Evolutionary conservation across 2,888 invertebrate species (phyloP).

Genomic region (Acanthosepion lycidas): DNA sequence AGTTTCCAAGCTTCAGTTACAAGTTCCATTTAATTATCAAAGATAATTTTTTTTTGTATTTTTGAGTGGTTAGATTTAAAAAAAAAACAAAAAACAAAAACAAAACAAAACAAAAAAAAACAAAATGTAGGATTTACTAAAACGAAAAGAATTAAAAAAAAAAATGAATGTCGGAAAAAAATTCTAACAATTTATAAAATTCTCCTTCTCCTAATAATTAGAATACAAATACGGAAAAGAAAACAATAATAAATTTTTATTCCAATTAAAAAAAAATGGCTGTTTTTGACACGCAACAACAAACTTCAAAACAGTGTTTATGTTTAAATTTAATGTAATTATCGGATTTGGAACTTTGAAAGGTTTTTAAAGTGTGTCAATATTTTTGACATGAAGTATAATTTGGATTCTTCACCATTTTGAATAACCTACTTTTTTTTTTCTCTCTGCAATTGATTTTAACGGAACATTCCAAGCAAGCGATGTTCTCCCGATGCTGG

Average conservation of each 20-base stretch:
- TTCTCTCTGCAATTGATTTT: neutral
- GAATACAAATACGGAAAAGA: neutral
- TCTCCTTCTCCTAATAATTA: no score
- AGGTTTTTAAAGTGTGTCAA: neutral
- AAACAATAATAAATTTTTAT: neutral
- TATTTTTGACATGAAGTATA: neutral
- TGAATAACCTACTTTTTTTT: neutral
- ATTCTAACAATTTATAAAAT: no score
- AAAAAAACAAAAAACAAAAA: no score
- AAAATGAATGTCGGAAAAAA: no score
- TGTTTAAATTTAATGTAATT: slow-evolving; percentile 5
- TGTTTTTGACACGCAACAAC: slow-evolving; percentile 33
- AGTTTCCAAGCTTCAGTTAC: neutral
- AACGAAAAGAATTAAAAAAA: no score
- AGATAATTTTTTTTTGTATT: neutral
- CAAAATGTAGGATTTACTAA: neutral
- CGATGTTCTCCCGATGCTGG: neutral
- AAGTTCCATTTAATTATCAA: neutral
- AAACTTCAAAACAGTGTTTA: neutral
- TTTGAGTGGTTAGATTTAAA: neutral
- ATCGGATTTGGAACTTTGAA: neutral
- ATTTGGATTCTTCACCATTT: neutral
- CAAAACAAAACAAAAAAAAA: neutral
- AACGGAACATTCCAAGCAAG: neutral
- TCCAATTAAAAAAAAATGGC: neutral